Conservation (phyloP, 2,888 invertebrate genomes). For the Troides helena region DNA sequence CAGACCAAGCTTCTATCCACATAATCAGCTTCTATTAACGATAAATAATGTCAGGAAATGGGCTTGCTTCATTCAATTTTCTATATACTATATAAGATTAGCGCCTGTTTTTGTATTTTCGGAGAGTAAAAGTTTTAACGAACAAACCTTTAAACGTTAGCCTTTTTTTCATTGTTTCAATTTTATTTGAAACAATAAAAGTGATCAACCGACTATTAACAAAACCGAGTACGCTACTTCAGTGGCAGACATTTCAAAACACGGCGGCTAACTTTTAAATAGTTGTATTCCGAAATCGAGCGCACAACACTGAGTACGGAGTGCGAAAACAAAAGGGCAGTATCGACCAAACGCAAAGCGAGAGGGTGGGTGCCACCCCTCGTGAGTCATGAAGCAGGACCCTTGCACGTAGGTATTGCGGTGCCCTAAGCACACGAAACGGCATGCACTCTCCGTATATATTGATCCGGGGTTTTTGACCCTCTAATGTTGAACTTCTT, state of each 20-base stretch:
- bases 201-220: slow-evolving; percentile 3
- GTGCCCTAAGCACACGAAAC: slow-evolving; percentile 61
- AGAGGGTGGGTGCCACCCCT: slow-evolving; percentile 74
- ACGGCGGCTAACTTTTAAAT: slow-evolving; percentile 19
- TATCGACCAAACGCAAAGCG: slow-evolving; percentile 79
- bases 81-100: background rate
- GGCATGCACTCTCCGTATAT: slow-evolving; percentile 61
- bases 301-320: slow-evolving; percentile 41
- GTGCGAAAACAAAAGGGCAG: slow-evolving; percentile 76
- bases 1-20: no score
- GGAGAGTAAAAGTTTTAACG: background rate
- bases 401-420: slow-evolving; percentile 71
- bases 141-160: background rate
- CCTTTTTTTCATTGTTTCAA: background rate
- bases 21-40: no score
- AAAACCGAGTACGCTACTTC: slow-evolving; percentile 8
- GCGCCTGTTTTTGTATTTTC: background rate
- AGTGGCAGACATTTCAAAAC: slow-evolving; percentile 14
- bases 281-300: slow-evolving; percentile 28
- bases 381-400: slow-evolving; percentile 79
- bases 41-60: no score
- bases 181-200: slow-evolving; percentile 3
- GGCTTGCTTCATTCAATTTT: no score
- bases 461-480: slow-evolving; percentile 54
- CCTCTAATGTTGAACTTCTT: slow-evolving; percentile 37